phyloP scores from a whole-genome alignment of 1,140 invertebrate genomes.

The Sycobia sp. region DNA sequence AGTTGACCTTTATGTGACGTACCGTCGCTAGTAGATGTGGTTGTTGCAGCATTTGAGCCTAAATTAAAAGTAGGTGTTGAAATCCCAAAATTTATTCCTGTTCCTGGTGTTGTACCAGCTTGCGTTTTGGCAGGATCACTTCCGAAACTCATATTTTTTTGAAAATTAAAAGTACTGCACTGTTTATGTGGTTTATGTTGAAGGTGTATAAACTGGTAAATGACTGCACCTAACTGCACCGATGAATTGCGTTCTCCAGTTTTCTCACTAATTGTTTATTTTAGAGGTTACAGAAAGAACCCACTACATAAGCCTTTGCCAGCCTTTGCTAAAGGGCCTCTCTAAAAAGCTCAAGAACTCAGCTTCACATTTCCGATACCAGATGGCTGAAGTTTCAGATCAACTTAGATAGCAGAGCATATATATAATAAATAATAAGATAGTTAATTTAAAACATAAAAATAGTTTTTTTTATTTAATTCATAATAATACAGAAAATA shows the following conservation, averaged over 20 bases:
- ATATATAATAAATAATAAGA: too few relatives aligned
- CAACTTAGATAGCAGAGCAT: too few relatives aligned
- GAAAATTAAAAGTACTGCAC: background rate
- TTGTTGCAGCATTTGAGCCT: slow-evolving; percentile 25
- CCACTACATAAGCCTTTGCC: too few relatives aligned
- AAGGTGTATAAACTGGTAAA: too few relatives aligned
- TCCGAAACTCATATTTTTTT: slow-evolving; percentile 45
- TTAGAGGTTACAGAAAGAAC: slow-evolving; percentile 11
- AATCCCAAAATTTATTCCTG: slow-evolving; percentile 35
- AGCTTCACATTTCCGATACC: slow-evolving; percentile 2
- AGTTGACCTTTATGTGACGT: background rate
- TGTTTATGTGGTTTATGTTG: background rate
- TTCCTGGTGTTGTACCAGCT: slow-evolving; percentile 44
- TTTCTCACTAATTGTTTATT: too few relatives aligned
- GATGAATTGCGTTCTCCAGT: too few relatives aligned
- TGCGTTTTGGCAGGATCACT: slow-evolving; percentile 49
- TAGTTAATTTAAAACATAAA: background rate
- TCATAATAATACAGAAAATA: background rate
- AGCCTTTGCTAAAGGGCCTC: too few relatives aligned
- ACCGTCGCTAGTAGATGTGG: slow-evolving; percentile 18
- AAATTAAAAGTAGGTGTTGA: slow-evolving; percentile 35
- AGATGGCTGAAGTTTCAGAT: slow-evolving; percentile 18
- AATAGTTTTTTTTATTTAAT: background rate
- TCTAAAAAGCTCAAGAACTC: too few relatives aligned
- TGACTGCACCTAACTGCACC: too few relatives aligned